A percentile compares a stretch with the other conserved stretches of the same genome.
phyloP scores from a whole-genome alignment of 2,113 vertebrate species.

The Sitta europaea region DNA sequence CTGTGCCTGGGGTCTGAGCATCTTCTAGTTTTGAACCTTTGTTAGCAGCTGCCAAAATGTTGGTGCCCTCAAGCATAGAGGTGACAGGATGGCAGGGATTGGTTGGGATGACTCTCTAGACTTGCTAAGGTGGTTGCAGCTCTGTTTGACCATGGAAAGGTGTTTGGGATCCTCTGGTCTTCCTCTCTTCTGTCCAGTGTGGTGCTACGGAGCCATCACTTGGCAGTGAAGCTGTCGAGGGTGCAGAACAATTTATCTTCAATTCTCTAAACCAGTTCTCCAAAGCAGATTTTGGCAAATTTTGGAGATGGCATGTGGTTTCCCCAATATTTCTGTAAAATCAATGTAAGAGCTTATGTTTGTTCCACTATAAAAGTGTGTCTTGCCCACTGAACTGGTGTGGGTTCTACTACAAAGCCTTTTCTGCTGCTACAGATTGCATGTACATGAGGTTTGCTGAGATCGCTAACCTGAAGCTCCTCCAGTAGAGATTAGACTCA shows the following conservation, averaged over 20 bases:
- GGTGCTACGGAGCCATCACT: neutral
- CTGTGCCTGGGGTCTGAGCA: neutral
- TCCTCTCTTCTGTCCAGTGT: fast-evolving
- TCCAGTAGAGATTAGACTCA: neutral
- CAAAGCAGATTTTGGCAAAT: neutral
- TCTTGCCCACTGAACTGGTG: neutral
- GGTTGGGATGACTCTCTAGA: neutral
- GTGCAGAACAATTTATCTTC: neutral
- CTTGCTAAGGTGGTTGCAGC: neutral
- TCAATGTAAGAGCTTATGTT: neutral
- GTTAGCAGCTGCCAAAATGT: neutral
- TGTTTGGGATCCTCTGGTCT: neutral
- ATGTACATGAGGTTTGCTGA: neutral
- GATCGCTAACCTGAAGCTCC: neutral
- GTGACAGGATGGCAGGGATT: neutral
- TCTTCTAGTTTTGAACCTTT: neutral
- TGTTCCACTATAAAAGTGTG: neutral
- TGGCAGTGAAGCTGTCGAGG: fast-evolving
- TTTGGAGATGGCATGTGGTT: neutral
- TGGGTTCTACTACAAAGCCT: neutral
- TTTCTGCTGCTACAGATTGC: neutral
- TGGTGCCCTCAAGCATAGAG: neutral
- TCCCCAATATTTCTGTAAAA: neutral
- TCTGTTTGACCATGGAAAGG: neutral
- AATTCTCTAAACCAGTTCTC: neutral